Conservation (phyloP, 2,797 vertebrate genomes). For the Ctenopoma kingsleyae region DNA sequence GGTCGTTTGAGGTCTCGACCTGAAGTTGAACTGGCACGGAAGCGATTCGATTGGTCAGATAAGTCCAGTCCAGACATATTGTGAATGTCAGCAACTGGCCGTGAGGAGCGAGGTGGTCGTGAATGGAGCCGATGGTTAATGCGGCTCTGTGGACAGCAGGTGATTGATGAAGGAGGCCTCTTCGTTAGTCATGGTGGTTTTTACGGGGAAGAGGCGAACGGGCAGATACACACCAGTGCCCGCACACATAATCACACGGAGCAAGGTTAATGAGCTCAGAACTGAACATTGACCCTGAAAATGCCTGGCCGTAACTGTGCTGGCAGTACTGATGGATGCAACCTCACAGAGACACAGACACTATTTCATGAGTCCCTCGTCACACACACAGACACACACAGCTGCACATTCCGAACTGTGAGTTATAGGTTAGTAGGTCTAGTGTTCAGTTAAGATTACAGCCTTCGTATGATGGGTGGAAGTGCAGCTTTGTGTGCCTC, state of each 20-base stretch:
- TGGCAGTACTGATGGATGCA: conserved; percentile 24
- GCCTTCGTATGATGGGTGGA: conserved; percentile 22
- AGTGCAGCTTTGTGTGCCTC: conserved; percentile 27
- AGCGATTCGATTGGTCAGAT: conserved; percentile 37
- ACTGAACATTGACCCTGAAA: conserved; percentile 62
- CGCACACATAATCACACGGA: conserved; percentile 26
- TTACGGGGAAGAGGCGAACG: conserved; percentile 31
- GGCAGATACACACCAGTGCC: conserved; percentile 7
- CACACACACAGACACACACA: conserved; percentile 39
- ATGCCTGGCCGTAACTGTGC: conserved; percentile 24
- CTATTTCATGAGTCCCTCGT: conserved; percentile 12
- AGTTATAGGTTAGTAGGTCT: conserved; percentile 54
- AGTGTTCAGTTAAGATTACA: conserved; percentile 34
- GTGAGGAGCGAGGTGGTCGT: conserved; percentile 32
- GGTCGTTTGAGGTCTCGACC: conserved; percentile 60
- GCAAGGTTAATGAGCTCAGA: conserved; percentile 56
- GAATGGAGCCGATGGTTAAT: conserved; percentile 37
- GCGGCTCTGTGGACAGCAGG: conserved; percentile 14
- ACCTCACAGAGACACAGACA: conserved; percentile 24
- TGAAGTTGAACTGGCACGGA: conserved; percentile 54
- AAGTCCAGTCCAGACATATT: conserved; percentile 21
- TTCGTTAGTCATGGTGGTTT: conserved; percentile 59
- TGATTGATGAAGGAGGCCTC: conserved; percentile 70
- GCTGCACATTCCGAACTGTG: conserved; percentile 37
- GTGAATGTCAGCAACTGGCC: conserved; percentile 40